Base-by-base conservation (phyloP, 2,888 invertebrate genomes). In the Cheilosia urbana region DNA sequence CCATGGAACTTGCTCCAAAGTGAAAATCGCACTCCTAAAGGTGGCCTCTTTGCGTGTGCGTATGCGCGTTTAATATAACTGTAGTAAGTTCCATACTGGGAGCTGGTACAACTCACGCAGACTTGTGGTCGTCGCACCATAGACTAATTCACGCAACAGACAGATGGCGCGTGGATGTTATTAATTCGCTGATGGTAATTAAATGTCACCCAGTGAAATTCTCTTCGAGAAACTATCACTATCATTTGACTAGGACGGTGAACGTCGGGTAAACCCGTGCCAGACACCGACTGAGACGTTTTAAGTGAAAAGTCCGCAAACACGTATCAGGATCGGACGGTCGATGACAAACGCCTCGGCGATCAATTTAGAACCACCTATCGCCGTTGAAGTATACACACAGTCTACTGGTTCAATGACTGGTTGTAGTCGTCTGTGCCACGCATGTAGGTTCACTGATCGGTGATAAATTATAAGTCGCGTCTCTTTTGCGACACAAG, bases 131-230 rank as follows among this genome's bases (percentile, higher is more conserved):
- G 73, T 80, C 62, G 79, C 63, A 27, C 40, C 37, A 27, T 19
- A 47, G 45, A 55, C 66, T 66, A 82, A 72, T 78, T 72, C 78
- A 57, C 72, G 66, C 19, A 40, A 55, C 78, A 76, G 40, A 34
- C 57, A 66, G 53, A 66, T 65, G 58, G 9, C 3, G 45, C 53
- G 65, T 51, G 65, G 69, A 71, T 71, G 51, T 65, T 72, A 60
- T 77, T 77, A 77, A 71, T 77, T 77, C 65, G 65, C 57, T 60
- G 40, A 72, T 47, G 34, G 60, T 68, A 83, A 78, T 83, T 78
- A 68, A 83, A 68, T 83, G 82, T 83, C 82, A 83, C 42, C 78
- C 55, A 83, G 82, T 72, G 78, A 83, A 83, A 83, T 62, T 78
- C 13, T 78, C 65, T 24, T 2, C 69, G 57, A 51, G 57, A 63